Evolutionary conservation across 2,888 invertebrate genomes (phyloP), one percentile per base, ranked within the genome.

Genomic region (Asteroscopus sphinx): DNA sequence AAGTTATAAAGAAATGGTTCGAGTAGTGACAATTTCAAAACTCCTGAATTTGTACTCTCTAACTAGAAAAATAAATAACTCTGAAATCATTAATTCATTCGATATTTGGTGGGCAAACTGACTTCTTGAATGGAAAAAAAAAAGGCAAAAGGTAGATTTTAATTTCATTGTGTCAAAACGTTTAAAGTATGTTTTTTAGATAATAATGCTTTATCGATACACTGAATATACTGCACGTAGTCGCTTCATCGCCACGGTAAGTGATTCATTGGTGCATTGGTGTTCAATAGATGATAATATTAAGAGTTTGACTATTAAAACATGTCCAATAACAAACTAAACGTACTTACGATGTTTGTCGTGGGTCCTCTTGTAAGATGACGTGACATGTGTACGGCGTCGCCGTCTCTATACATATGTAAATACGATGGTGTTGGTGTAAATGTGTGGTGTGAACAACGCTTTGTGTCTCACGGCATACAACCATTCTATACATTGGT

Each of bases 141-240:
- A n/a, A n/a, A n/a, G n/a, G n/a, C n/a, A n/a, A n/a, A n/a, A n/a
- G n/a, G n/a, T n/a, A 12, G 5, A 3, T 21, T 21, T 21, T 6
- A 21, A 21, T 2, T 6, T 21, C 21, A 21, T 32, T 32, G 32
- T 12, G 32, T 4, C 12, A 6, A n/a, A 32, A 3, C 4, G 4
- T 11, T 32, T 32, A 2, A 7, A 26, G 7, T n/a, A 37, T 47
- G 36, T 42, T n/a, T 21, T 48, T 17, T 73, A 65, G 60, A 30
- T 17, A 32, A 25, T 37, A 61, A 52, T 46, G 63, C 63, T 77
- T 67, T 32, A n/a, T 48, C 26, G 60, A 68, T 68, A 57, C 83
- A 85, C 83, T 85, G 84, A 82, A 79, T 68, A 84, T 77, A 53
- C 42, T 74, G 80, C 83, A 83, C 83, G 70, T 77, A 80, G 77